A percentile compares a stretch with the other conserved stretches of the same genome.
phyloP scores from a whole-genome alignment of 1,140 invertebrate genomes.

The Aphelenchoides besseyi region DNA sequence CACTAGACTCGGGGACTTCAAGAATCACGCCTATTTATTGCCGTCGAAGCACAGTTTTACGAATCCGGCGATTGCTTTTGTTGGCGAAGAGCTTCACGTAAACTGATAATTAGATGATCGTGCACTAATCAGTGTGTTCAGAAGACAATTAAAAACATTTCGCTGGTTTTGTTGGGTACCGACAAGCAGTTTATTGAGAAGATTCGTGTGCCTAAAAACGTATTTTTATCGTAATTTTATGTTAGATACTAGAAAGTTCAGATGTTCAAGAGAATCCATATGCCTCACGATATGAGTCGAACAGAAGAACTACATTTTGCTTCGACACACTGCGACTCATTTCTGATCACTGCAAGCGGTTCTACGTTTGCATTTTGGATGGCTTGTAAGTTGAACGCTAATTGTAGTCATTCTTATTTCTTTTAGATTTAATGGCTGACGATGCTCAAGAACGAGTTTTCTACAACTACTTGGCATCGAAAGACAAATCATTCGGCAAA shows the following conservation, averaged over 20 bases:
- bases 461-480: conserved; percentile 17
- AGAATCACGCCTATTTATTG: conserved; percentile 6
- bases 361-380: conserved; percentile 19
- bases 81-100: background rate
- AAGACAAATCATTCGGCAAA: background rate
- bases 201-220: background rate
- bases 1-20: conserved; percentile 3
- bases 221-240: background rate
- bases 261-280: background rate
- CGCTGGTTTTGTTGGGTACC: background rate
- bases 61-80: conserved; percentile 7
- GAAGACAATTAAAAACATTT: background rate
- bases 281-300: background rate
- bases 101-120: background rate
- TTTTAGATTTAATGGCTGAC: conserved; percentile 16
- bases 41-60: background rate
- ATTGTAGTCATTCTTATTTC: no score
- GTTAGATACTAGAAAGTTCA: background rate
- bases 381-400: no score
- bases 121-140: background rate
- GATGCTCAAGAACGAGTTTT: background rate
- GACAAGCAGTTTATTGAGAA: conserved; percentile 4
- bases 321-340: background rate
- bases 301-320: conserved; percentile 8
- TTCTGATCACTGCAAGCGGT: conserved; percentile 9